Evolutionary conservation across 2,888 invertebrate species (phyloP).

Genomic region (Crioceris asparagi): DNA sequence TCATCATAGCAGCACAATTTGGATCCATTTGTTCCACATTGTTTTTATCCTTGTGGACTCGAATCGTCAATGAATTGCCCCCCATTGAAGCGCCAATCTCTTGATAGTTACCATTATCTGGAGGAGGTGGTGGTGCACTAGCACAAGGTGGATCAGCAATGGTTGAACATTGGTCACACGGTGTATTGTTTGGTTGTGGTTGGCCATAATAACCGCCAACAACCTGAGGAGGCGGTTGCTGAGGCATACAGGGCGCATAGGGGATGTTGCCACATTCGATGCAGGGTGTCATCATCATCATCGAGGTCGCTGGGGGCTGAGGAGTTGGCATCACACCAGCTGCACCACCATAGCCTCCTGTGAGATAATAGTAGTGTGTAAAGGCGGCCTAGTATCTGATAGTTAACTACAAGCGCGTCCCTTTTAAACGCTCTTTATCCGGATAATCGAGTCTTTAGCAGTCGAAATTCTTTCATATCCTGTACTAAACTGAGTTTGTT

Average conservation of each 20-base stretch:
- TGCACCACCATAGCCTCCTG: too few relatives aligned
- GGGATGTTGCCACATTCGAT: constrained; percentile 20
- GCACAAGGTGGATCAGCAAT: constrained; percentile 4
- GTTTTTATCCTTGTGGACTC: constrained; percentile 48
- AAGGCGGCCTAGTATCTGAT: too few relatives aligned
- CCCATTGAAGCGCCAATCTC: constrained; percentile 57
- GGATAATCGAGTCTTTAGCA: too few relatives aligned
- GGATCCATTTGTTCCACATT: constrained; percentile 35
- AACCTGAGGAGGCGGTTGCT: background rate
- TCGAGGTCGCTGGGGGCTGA: too few relatives aligned
- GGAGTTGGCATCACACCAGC: too few relatives aligned
- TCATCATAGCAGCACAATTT: constrained; percentile 1
- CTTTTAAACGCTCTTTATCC: too few relatives aligned
- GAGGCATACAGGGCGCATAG: constrained; percentile 12
- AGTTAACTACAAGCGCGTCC: too few relatives aligned
- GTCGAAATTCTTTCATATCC: too few relatives aligned
- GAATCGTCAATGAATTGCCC: constrained; percentile 53
- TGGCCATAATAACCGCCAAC: constrained; percentile 13
- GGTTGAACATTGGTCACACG: constrained; percentile 8
- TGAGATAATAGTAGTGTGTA: too few relatives aligned
- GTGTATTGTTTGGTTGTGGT: constrained; percentile 7
- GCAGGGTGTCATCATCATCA: constrained; percentile 20
- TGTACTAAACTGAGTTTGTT: too few relatives aligned
- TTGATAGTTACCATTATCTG: constrained; percentile 41
- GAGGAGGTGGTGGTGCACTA: constrained; percentile 3